These are phyloP conservation scores for Ericerus pela DNA, from an alignment of 1,140 invertebrate species.

Conservation along the genomic window DNA sequence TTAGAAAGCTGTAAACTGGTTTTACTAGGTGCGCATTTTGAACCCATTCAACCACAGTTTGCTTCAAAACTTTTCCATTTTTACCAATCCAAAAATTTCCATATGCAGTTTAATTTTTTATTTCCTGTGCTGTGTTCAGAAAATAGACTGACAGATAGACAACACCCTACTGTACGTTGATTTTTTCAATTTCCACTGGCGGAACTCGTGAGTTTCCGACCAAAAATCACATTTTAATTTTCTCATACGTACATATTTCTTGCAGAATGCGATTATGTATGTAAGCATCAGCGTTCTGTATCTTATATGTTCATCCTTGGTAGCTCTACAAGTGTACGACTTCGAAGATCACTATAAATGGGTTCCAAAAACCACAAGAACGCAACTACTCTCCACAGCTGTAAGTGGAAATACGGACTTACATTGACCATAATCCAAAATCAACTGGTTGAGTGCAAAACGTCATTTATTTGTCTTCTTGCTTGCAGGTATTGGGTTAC, in stretches of 20 bases:
- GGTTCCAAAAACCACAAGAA: slow-evolving; percentile 39
- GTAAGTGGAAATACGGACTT: too few relatives aligned
- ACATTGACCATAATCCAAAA: too few relatives aligned
- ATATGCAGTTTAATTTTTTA: too few relatives aligned
- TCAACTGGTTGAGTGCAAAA: not conserved
- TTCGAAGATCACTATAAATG: slow-evolving; percentile 44
- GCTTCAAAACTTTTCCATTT: too few relatives aligned
- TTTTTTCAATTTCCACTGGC: slow-evolving; percentile 4
- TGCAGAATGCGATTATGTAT: slow-evolving; percentile 48
- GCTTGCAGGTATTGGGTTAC: slow-evolving; percentile 33
- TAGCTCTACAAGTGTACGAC: slow-evolving; percentile 44
- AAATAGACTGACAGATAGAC: too few relatives aligned
- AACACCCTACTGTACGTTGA: too few relatives aligned
- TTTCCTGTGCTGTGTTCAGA: too few relatives aligned
- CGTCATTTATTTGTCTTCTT: slow-evolving; percentile 12
- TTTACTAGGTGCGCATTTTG: too few relatives aligned
- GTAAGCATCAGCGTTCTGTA: slow-evolving; percentile 46
- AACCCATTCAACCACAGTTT: too few relatives aligned
- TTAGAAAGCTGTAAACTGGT: too few relatives aligned
- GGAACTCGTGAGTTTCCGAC: not conserved
- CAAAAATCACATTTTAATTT: slow-evolving; percentile 21
- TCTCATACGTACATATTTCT: too few relatives aligned
- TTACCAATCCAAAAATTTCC: too few relatives aligned
- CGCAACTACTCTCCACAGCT: slow-evolving; percentile 36
- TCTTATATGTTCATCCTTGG: slow-evolving; percentile 44